Evolutionary conservation across 2,888 invertebrate genomes (phyloP).

Genomic region (Anarsia innoxiella): DNA sequence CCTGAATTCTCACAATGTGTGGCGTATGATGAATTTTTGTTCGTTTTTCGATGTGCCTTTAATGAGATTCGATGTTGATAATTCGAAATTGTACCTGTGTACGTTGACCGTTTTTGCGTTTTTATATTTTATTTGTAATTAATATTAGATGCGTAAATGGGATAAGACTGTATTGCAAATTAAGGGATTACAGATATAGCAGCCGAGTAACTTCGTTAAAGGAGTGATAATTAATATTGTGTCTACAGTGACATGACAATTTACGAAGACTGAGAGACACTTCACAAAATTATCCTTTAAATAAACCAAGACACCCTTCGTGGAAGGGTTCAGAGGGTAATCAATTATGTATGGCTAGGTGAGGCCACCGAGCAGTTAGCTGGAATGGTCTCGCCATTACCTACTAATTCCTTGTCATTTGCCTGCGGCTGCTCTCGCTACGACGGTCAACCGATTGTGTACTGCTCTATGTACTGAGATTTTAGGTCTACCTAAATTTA

Average conservation of each 20-base stretch:
- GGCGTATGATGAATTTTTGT: conserved; percentile 32
- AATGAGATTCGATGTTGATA: conserved; percentile 14
- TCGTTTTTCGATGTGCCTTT: conserved; percentile 20
- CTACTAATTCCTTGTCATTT: conserved; percentile 72
- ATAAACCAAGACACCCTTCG: conserved; percentile 8
- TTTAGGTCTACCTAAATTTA: conserved; percentile 11
- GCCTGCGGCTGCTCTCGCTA: conserved; percentile 54
- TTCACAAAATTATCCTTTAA: too few relatives aligned
- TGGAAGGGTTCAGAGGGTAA: conserved; percentile 49
- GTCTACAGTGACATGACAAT: too few relatives aligned
- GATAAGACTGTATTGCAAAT: too few relatives aligned
- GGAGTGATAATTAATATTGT: too few relatives aligned
- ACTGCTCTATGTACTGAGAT: conserved; percentile 25
- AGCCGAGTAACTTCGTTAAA: too few relatives aligned
- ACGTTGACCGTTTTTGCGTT: too few relatives aligned
- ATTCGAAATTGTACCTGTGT: conserved; percentile 1
- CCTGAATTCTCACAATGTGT: conserved; percentile 70
- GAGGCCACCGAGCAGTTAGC: conserved; percentile 62
- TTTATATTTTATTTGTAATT: too few relatives aligned
- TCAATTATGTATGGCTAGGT: conserved; percentile 65
- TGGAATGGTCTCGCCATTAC: conserved; percentile 72
- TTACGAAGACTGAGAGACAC: too few relatives aligned
- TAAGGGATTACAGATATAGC: too few relatives aligned
- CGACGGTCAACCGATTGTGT: conserved; percentile 52
- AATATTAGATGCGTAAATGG: too few relatives aligned